phyloP scores from a whole-genome alignment of 2,888 invertebrate species.

The Crossocerus cetratus region DNA sequence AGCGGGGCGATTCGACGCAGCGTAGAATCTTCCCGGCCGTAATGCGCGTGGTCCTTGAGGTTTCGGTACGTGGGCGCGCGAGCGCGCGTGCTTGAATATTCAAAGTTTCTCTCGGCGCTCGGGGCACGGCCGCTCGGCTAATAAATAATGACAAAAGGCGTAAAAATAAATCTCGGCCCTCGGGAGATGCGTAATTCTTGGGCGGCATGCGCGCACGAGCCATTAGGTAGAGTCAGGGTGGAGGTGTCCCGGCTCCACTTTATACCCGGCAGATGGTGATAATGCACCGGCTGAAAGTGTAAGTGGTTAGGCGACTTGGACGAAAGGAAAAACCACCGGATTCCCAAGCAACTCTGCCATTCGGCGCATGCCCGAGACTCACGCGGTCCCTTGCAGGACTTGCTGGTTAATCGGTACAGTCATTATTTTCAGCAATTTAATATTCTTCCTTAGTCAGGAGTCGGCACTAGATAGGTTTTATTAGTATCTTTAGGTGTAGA shows the following conservation, averaged over 20 bases:
- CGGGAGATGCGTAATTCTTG: conserved; percentile 39
- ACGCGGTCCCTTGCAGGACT: too few species aligned
- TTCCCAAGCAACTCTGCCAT: too few species aligned
- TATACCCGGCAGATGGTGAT: too few species aligned
- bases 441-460: too few species aligned
- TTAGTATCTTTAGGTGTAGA: too few species aligned
- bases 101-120: conserved; percentile 59
- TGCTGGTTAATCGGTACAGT: too few species aligned
- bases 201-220: conserved; percentile 5
- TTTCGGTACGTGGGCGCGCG: conserved; percentile 64
- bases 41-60: conserved; percentile 46
- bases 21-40: conserved; percentile 41
- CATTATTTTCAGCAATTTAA: too few species aligned
- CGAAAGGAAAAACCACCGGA: too few species aligned
- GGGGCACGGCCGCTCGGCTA: conserved; percentile 45
- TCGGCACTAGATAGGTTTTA: too few species aligned
- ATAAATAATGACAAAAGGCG: conserved; percentile 66
- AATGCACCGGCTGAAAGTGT: too few species aligned
- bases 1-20: background rate
- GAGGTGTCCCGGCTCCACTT: background rate
- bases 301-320: too few species aligned
- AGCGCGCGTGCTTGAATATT: conserved; percentile 65
- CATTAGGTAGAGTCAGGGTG: conserved; percentile 16
- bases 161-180: conserved; percentile 62
- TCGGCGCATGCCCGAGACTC: too few species aligned